Base-by-base conservation (phyloP, 2,113 vertebrate species). In the Muntiacus muntjak region DNA sequence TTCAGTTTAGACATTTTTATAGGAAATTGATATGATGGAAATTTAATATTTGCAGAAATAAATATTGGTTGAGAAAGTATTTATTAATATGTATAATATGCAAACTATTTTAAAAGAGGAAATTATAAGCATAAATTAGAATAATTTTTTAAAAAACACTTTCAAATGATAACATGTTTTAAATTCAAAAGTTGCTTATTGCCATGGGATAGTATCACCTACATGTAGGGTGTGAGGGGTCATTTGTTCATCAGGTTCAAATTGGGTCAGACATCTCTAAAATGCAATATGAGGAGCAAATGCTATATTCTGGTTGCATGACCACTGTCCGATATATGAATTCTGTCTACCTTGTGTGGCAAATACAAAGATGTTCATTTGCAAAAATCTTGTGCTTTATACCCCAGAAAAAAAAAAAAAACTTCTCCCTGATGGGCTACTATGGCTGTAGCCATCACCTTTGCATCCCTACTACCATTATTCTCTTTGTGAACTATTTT, bases 21-120 rank as follows among this genome's bases (percentile, higher is more conserved):
- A 92, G 81, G 74, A 94, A 96, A 95, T 81, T 82, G 28, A 82
- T 89, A 94, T 40, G n/a, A 81, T 89, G 23, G 57, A 79, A 96
- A 95, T 93, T 96, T 91, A 96, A 95, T 95, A 87, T 96, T 96
- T 96, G 30, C 84, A 95, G 58, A 84, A 96, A 84, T 40, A 95
- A 96, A 62, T 79, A 10, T 93, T 97, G 23, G 6, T 89, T 96
- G 54, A 74, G 50, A 91, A 83, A 85, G 57, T 21, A 89, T 96
- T 91, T 81, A 90, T 97, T 97, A 95, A 93, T 92, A 96, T 97
- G 87, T 92, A 93, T 47, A 95, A 67, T 79, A 95, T 91, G 57
- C 9, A 96, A 97, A 94, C 30, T 60, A 87, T 12, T 86, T 95
- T 64, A 94, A 96, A 84, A 84, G 79, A 95, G 84, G 82, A 91